Percentiles rank a stretch among this genome's conserved stretches.
These are phyloP conservation scores for Drosophila sucinea DNA, from an alignment of 1,140 invertebrate species.

Conservation along the genomic window DNA sequence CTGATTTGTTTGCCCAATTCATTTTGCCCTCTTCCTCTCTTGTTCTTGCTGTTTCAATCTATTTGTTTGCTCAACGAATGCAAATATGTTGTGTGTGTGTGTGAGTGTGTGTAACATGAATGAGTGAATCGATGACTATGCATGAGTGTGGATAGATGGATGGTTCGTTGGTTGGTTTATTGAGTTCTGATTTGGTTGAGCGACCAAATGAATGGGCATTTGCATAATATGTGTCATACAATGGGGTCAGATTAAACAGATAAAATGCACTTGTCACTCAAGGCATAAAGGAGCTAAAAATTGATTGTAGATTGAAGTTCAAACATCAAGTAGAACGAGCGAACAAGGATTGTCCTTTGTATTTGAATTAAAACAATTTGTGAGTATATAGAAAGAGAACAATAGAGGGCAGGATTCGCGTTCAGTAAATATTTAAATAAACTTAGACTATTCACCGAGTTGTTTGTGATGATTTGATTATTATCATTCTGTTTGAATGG, in stretches of 20 bases:
- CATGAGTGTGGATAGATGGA: not conserved
- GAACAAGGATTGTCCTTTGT: too few relatives aligned
- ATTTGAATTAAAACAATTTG: too few relatives aligned
- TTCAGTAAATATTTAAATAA: not conserved
- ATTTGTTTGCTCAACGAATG: conserved; percentile 33
- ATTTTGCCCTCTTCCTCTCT: not conserved
- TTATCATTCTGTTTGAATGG: conserved; percentile 4
- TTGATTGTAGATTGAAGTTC: not conserved
- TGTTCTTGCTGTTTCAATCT: not conserved
- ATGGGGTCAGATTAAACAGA: not conserved
- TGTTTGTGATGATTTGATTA: conserved; percentile 4
- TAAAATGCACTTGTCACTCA: not conserved
- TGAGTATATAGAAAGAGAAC: not conserved
- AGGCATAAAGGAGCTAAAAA: not conserved
- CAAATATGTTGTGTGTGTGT: conserved; percentile 20
- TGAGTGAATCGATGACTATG: conserved; percentile 6
- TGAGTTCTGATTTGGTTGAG: conserved; percentile 8
- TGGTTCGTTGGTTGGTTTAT: not conserved
- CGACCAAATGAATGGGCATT: conserved; percentile 41
- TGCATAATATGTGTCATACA: conserved; percentile 60
- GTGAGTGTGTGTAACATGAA: conserved; percentile 17
- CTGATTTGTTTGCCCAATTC: conserved; percentile 33
- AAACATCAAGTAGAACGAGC: too few relatives aligned
- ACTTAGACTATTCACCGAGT: not conserved
- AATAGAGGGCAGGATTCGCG: not conserved